Base-by-base conservation (phyloP, 2,888 invertebrate species). In the Tachystola acroxantha region DNA sequence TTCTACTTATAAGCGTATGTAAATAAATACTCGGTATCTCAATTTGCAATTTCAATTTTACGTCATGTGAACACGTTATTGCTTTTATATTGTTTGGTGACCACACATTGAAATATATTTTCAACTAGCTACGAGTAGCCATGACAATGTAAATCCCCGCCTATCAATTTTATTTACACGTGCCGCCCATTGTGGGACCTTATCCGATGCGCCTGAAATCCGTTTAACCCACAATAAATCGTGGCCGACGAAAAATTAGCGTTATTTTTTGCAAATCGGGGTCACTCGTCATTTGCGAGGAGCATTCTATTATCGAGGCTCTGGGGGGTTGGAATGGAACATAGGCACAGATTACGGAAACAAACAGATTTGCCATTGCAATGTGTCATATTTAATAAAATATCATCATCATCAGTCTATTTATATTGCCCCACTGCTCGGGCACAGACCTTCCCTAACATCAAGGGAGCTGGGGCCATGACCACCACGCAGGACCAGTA, bases 141-240 rank as follows among this genome's bases (percentile, higher is more conserved):
- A 5, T 27, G 16, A 30, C 13, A 7, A 13, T 32, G 14, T 11
- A 32, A 32, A 25, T 20, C 32, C n/a, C 12, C 1, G 10, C 24
- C 7, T 53, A 69, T 68, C 64, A 66, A 66, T 70, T 66, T 62
- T 64, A 70, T 74, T 70, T 70, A 64, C 61, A 62, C 53, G 54
- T 53, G 54, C 60, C 49, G 48, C 45, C 60, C 65, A 63, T 67
- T 70, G 66, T 65, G 45, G 48, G 50, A 48, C 56, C 53, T 64
- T 65, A 61, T 61, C 62, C 58, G 46, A 52, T 48, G 46, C 50
- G 50, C 45, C 56, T 51, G 45, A 54, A 67, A 62, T 67, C 62
- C 66, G 67, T 61, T 63, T 53, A 61, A 47, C 50, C 63, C 56
- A 42, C 58, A 57, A 78, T 77, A 76, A 77, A 79, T 80, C 75